Base-by-base conservation (phyloP, 2,113 vertebrate genomes). In the Progne subis region DNA sequence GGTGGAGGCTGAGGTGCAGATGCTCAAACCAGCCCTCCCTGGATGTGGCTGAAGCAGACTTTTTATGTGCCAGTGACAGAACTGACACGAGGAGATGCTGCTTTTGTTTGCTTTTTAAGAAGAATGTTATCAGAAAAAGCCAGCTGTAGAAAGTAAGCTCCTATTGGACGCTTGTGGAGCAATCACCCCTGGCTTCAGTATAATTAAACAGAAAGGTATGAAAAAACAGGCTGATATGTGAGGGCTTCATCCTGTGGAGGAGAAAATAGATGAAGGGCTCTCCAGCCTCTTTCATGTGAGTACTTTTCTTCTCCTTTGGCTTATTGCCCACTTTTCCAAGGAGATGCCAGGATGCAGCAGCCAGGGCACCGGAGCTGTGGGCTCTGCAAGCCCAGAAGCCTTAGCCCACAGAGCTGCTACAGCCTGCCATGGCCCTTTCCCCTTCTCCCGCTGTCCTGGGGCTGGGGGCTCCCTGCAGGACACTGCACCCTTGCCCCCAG, bases 391-490 rank as follows among this genome's bases (percentile, higher is more conserved):
- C 18, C 18, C 53, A 60, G 46, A 65, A 75, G 15, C 31, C 49
- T 14, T 18, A 68, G 53, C 46, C 32, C 41, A 18, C 25, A 52
- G 52, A 63, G 10, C 19, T 11, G 3, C 49, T 29, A 2, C 18
- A 0, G 0, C 29, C 53, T 80, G 43, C 60, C 26, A 16, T 1
- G 10, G 43, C 16, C 31, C 68, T 56, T 67, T 84, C 7, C 23
- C 26, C 8, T 12, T 24, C 19, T 23, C 11, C 55, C 0, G 1
- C 65, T 31, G 31, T 53, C 2, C 4, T 25, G 59, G 39, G 44
- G 25, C 65, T 4, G 8, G 24, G 43, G n/a, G 13, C 23, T 72
- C 65, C n/a, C 28, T 17, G 53, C 44, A 71, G 49, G 21, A 56
- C n/a, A 11, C 39, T 0, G 4, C 11, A 39, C 2, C 26, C 20